Conservation (phyloP, 2,888 invertebrate genomes). For the Phasia obesa region DNA sequence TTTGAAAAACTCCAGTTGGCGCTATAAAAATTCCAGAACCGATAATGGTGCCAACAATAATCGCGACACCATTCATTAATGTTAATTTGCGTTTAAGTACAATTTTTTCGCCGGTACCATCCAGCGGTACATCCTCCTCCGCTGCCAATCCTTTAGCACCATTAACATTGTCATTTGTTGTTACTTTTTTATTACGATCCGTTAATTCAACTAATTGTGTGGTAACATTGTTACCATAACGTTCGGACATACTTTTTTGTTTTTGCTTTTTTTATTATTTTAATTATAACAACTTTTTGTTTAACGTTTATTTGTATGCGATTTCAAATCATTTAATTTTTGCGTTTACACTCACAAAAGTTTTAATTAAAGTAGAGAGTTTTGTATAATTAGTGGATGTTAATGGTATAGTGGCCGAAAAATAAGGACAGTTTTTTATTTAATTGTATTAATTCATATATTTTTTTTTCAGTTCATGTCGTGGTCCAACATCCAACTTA, state of each 20-base stretch:
- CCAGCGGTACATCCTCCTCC: conserved; percentile 9
- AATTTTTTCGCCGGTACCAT: conserved; percentile 83
- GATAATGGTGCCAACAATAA: conserved; percentile 94
- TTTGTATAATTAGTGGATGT: not conserved
- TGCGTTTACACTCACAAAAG: not conserved
- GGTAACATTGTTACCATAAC: conserved; percentile 78
- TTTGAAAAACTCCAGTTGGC: conserved; percentile 89
- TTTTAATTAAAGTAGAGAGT: not conserved
- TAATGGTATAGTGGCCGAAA: not conserved
- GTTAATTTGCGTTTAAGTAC: conserved; percentile 92
- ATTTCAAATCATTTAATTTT: not conserved
- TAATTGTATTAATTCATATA: not conserved
- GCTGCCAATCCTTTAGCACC: conserved; percentile 33
- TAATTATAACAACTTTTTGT: not conserved
- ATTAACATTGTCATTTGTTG: conserved; percentile 36
- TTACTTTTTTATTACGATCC: conserved; percentile 28
- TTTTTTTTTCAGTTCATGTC: not conserved
- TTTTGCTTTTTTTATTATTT: not conserved
- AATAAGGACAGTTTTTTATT: not conserved
- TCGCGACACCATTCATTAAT: conserved; percentile 91
- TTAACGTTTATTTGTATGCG: not conserved
- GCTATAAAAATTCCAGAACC: conserved; percentile 97
- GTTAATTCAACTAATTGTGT: conserved; percentile 75
- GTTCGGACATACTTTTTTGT: conserved; percentile 74
- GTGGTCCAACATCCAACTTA: not conserved